phyloP scores from a whole-genome alignment of 2,888 invertebrate genomes.

The Rhogogaster chlorosoma region DNA sequence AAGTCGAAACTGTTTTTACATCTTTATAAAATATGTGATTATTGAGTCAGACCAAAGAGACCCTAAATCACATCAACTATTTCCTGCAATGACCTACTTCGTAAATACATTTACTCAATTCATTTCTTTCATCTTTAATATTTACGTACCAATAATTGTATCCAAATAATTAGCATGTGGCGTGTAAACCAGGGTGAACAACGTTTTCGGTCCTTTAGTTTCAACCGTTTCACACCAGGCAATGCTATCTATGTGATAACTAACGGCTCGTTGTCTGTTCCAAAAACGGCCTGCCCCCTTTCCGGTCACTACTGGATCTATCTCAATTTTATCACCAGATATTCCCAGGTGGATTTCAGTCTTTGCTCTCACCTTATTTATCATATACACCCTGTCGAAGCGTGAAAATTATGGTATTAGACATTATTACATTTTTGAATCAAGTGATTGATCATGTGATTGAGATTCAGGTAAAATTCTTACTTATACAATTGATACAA shows the following conservation, averaged over 20 bases:
- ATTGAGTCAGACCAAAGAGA: background rate
- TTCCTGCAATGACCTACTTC: too few species aligned
- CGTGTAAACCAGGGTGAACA: slow-evolving; percentile 87
- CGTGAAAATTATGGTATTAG: slow-evolving; percentile 12
- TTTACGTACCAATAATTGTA: slow-evolving; percentile 50
- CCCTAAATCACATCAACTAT: background rate
- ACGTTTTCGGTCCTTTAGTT: slow-evolving; percentile 85
- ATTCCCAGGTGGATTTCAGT: slow-evolving; percentile 92
- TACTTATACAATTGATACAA: slow-evolving; percentile 86
- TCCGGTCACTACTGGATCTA: slow-evolving; percentile 85
- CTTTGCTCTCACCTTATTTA: slow-evolving; percentile 90
- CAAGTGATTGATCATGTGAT: slow-evolving; percentile 29
- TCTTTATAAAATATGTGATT: too few species aligned
- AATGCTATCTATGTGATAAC: slow-evolving; percentile 91
- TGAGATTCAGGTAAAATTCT: background rate
- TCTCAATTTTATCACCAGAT: slow-evolving; percentile 94
- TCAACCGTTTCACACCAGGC: slow-evolving; percentile 93
- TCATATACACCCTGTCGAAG: slow-evolving; percentile 85
- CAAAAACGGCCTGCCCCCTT: slow-evolving; percentile 77
- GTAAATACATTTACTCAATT: background rate
- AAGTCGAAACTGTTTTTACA: background rate
- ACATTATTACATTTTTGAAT: slow-evolving; percentile 6
- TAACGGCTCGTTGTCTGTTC: slow-evolving; percentile 88
- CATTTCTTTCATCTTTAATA: background rate
- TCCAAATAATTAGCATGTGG: slow-evolving; percentile 70